Conservation (phyloP, 2,888 invertebrate species). For the Stenchaetothrips biformis region DNA sequence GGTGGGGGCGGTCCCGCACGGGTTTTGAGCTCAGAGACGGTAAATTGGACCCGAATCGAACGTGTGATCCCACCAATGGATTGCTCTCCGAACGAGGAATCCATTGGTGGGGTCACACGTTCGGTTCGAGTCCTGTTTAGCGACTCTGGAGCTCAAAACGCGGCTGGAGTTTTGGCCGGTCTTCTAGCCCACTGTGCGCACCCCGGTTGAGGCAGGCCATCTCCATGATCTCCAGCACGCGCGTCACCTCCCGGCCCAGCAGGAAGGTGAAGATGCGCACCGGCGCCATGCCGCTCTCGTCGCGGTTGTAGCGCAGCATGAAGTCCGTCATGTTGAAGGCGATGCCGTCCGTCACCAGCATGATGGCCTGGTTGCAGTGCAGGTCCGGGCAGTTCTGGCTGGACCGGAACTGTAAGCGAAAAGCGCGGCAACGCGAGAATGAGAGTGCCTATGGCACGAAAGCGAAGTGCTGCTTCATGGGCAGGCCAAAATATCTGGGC, state of each 20-base stretch:
- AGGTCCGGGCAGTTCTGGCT: conserved; percentile 50
- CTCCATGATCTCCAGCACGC: conserved; percentile 81
- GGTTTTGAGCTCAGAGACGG: too few species aligned
- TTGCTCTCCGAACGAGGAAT: too few species aligned
- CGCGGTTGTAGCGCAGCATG: conserved; percentile 74
- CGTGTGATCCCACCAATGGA: too few species aligned
- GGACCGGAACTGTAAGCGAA: conserved; percentile 48
- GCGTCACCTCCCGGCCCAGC: conserved; percentile 88
- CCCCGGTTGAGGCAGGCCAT: conserved; percentile 95
- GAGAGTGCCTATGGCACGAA: neutral
- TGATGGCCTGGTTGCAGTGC: conserved; percentile 91
- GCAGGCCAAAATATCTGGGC: too few species aligned
- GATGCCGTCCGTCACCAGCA: conserved; percentile 94
- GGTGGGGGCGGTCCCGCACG: too few species aligned
- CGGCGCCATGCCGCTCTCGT: conserved; percentile 66
- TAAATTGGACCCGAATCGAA: too few species aligned
- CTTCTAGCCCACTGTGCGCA: conserved; percentile 42
- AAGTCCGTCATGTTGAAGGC: conserved; percentile 81
- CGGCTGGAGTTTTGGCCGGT: too few species aligned
- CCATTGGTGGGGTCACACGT: too few species aligned
- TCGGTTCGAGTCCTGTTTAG: too few species aligned
- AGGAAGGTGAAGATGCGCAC: conserved; percentile 94
- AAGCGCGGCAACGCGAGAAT: neutral
- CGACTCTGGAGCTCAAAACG: too few species aligned
- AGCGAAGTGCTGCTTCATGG: too few species aligned